Percentiles rank a stretch among this genome's conserved stretches.
phyloP scores from a whole-genome alignment of 2,888 invertebrate genomes.

The Eulithis testata region DNA sequence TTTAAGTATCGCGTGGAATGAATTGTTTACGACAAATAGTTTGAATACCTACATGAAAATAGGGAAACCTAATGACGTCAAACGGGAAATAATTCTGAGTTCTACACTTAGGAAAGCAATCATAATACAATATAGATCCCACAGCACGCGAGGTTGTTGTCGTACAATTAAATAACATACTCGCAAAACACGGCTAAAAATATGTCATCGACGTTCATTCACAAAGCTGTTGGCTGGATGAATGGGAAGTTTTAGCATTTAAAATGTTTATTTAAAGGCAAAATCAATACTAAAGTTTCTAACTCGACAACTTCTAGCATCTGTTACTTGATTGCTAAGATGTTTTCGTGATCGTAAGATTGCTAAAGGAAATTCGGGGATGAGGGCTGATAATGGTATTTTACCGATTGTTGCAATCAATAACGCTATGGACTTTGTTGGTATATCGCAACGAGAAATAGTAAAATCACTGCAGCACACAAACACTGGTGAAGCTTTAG shows the following conservation, averaged over 20 bases:
- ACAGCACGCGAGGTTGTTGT: slow-evolving; percentile 34
- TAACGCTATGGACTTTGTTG: background rate
- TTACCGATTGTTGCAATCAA: slow-evolving; percentile 15
- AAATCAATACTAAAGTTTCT: slow-evolving; percentile 43
- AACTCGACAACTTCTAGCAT: slow-evolving; percentile 37
- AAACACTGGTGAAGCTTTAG: slow-evolving; percentile 43
- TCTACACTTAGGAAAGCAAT: slow-evolving; percentile 25
- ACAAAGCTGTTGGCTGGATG: slow-evolving; percentile 9
- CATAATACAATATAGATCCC: slow-evolving; percentile 27
- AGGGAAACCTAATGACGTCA: slow-evolving; percentile 14
- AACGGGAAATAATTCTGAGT: slow-evolving; percentile 24
- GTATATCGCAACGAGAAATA: slow-evolving; percentile 3
- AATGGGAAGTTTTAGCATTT: slow-evolving; percentile 28
- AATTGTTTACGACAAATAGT: background rate
- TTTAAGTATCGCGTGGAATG: background rate
- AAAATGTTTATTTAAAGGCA: slow-evolving; percentile 28
- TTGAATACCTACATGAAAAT: slow-evolving; percentile 4
- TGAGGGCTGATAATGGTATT: background rate
- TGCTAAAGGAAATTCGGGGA: slow-evolving; percentile 12
- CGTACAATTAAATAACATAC: slow-evolving; percentile 30
- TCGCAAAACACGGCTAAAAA: slow-evolving; percentile 37
- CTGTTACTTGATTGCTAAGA: slow-evolving; percentile 26
- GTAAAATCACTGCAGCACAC: slow-evolving; percentile 42
- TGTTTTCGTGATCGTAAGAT: slow-evolving; percentile 12
- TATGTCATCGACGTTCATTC: slow-evolving; percentile 37